Conservation (phyloP, 2,797 vertebrate genomes). For the Benthosema pterotum region DNA sequence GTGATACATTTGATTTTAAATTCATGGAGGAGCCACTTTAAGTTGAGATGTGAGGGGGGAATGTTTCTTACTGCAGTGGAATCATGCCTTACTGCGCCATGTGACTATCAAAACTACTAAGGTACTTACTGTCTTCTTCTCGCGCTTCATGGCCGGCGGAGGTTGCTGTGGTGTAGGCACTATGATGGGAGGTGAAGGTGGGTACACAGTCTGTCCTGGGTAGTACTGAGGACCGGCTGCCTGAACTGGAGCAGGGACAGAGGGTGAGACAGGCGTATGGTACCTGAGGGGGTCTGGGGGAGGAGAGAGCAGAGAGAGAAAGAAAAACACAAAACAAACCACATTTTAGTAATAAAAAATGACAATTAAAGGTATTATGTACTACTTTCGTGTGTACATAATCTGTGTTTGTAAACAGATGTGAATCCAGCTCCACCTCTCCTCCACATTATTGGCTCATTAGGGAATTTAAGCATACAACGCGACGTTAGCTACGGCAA, state of each 20-base stretch:
- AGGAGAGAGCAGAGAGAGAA: constrained; percentile 5
- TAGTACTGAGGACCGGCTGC: constrained; percentile 90
- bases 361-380: too few relatives aligned
- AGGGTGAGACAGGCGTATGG: constrained; percentile 71
- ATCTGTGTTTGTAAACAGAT: too few relatives aligned
- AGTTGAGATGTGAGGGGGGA: too few relatives aligned
- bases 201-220: constrained; percentile 92
- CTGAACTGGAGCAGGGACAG: constrained; percentile 68
- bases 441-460: too few relatives aligned
- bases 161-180: constrained; percentile 97
- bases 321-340: constrained; percentile 6
- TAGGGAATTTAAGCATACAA: too few relatives aligned
- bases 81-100: neutral
- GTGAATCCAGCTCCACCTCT: too few relatives aligned
- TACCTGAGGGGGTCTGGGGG: constrained; percentile 76
- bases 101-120: constrained; percentile 28
- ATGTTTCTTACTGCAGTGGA: neutral
- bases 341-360: constrained; percentile 25
- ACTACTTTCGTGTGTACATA: too few relatives aligned
- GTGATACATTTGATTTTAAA: too few relatives aligned
- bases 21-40: too few relatives aligned
- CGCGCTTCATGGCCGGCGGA: constrained; percentile 89
- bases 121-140: constrained; percentile 94
- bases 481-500: too few relatives aligned
- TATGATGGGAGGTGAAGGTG: constrained; percentile 92